Evolutionary conservation across 2,797 vertebrate species (phyloP).

Genomic region (Meda fulgida): DNA sequence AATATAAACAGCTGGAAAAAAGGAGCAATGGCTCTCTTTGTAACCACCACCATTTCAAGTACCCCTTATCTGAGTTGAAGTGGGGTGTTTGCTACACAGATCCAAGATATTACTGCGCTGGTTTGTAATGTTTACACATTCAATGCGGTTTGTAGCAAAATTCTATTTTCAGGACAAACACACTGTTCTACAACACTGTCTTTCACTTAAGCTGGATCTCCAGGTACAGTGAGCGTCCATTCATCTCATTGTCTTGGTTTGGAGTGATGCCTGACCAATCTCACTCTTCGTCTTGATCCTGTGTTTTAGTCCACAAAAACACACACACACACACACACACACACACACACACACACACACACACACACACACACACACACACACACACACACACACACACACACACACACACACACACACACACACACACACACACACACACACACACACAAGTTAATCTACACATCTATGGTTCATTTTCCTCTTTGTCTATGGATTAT

Average conservation of each 20-base stretch:
- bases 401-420: not conserved
- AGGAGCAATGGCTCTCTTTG: not conserved
- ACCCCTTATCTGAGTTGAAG: conserved; percentile 13
- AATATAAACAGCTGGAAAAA: conserved; percentile 47
- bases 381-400: not conserved
- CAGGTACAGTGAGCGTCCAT: not conserved
- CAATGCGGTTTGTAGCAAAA: conserved; percentile 33
- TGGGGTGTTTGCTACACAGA: not conserved
- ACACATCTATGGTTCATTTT: not conserved
- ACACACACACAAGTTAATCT: not conserved
- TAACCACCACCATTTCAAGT: conserved; percentile 33
- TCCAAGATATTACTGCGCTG: conserved; percentile 25
- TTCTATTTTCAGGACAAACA: conserved; percentile 17
- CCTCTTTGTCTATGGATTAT: not conserved
- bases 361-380: not conserved
- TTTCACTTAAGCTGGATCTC: conserved; percentile 9
- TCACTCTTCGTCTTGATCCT: conserved; percentile 51
- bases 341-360: not conserved
- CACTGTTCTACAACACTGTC: conserved; percentile 12
- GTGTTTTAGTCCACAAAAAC: conserved; percentile 1
- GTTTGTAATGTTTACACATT: conserved; percentile 42
- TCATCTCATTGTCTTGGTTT: conserved; percentile 55
- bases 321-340: not conserved
- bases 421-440: not conserved
- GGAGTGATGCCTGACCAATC: conserved; percentile 47